Evolutionary conservation across 2,888 invertebrate species (phyloP).

Genomic region (Marronus borbonicus): DNA sequence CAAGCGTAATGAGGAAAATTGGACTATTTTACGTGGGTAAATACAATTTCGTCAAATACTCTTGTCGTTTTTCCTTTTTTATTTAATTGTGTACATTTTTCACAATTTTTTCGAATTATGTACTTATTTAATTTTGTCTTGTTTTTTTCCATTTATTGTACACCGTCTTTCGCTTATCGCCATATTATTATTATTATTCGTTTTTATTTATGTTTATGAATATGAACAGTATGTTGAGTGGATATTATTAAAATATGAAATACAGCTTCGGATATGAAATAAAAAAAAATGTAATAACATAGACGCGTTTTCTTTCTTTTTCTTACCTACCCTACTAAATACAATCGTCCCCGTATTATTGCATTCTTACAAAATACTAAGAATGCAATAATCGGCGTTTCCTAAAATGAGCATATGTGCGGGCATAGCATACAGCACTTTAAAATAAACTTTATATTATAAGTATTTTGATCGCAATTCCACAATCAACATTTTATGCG

Average conservation of each 20-base stretch:
- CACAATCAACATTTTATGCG: too few relatives aligned
- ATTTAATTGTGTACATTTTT: neutral
- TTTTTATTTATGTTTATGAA: constrained; percentile 54
- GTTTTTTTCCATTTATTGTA: neutral
- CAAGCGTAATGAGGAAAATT: too few relatives aligned
- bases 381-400: too few relatives aligned
- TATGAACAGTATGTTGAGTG: constrained; percentile 56
- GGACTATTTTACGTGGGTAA: too few relatives aligned
- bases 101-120: neutral
- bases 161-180: constrained; percentile 50
- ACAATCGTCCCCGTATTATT: too few relatives aligned
- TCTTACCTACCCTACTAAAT: too few relatives aligned
- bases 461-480: too few relatives aligned
- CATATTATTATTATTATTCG: constrained; percentile 61
- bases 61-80: neutral
- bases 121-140: constrained; percentile 1
- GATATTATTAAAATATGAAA: constrained; percentile 50
- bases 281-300: constrained; percentile 46
- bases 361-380: too few relatives aligned
- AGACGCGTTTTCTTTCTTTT: constrained; percentile 26
- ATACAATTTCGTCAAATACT: neutral
- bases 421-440: too few relatives aligned
- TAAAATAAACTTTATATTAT: too few relatives aligned
- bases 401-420: too few relatives aligned
- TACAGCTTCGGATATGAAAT: constrained; percentile 55